phyloP scores from a whole-genome alignment of 2,113 vertebrate species.

The Nettapus auritus region DNA sequence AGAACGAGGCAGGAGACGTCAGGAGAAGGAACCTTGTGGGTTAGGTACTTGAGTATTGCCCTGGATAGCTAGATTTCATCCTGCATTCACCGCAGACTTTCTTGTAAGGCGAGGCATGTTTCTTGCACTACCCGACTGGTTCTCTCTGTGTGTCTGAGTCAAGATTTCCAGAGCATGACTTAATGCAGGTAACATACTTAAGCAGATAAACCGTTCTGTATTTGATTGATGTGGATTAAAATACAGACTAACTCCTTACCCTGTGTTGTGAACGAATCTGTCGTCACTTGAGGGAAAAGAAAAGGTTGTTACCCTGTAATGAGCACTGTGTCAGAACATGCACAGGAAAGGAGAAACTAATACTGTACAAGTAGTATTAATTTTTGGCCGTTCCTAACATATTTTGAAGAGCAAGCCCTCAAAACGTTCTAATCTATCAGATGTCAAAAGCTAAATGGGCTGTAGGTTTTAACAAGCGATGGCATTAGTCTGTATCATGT shows the following conservation, averaged over 20 bases:
- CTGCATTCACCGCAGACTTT: not conserved
- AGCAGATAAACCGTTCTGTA: not conserved
- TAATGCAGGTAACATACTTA: not conserved
- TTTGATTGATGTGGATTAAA: not conserved
- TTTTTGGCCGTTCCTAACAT: not conserved
- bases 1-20: not conserved
- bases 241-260: not conserved
- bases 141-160: not conserved
- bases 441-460: not conserved
- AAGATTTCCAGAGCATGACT: not conserved
- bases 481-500: not conserved
- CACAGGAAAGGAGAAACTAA: not conserved
- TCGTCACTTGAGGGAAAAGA: not conserved
- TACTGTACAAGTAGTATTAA: not conserved
- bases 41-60: not conserved
- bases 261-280: not conserved
- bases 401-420: not conserved
- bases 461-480: not conserved
- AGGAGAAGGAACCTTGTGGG: not conserved
- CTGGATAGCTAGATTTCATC: not conserved
- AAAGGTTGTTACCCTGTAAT: not conserved
- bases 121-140: not conserved
- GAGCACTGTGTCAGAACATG: not conserved
- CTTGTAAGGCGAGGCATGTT: not conserved
- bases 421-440: not conserved